Percentiles rank a stretch among this genome's conserved stretches.
Conservation (phyloP, 2,888 invertebrate species). For the Sialis fuliginosa region DNA sequence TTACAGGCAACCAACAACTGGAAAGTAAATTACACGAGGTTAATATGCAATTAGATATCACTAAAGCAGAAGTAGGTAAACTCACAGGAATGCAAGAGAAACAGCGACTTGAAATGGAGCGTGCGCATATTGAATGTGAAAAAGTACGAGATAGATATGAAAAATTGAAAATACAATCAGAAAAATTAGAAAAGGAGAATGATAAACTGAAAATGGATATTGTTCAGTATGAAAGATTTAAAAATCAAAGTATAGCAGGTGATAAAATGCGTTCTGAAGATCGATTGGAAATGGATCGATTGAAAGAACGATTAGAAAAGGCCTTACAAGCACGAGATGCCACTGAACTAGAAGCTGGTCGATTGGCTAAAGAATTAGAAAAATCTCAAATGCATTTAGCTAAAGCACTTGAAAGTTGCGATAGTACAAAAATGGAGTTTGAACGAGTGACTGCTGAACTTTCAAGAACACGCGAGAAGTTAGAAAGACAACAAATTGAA, state of each 20-base stretch:
- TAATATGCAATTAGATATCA: slow-evolving; percentile 62
- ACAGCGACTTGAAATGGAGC: slow-evolving; percentile 60
- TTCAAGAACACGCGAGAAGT: slow-evolving; percentile 61
- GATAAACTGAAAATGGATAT: slow-evolving; percentile 56
- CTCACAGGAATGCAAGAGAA: slow-evolving; percentile 58
- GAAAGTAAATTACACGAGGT: slow-evolving; percentile 64
- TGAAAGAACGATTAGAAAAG: slow-evolving; percentile 74
- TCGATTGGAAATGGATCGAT: slow-evolving; percentile 62
- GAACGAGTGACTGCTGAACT: slow-evolving; percentile 70
- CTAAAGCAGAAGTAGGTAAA: slow-evolving; percentile 62
- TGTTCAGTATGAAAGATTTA: slow-evolving; percentile 40
- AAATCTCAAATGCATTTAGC: slow-evolving; percentile 69
- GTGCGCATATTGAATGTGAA: slow-evolving; percentile 76
- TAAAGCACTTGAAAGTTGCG: slow-evolving; percentile 69
- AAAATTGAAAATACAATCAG: slow-evolving; percentile 55
- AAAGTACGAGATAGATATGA: slow-evolving; percentile 76
- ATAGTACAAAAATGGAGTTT: slow-evolving; percentile 67
- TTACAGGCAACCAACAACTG: slow-evolving; percentile 44
- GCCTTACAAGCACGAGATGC: slow-evolving; percentile 65
- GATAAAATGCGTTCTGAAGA: slow-evolving; percentile 49
- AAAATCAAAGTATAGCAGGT: slow-evolving; percentile 38
- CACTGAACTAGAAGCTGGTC: slow-evolving; percentile 70
- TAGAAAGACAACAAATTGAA: slow-evolving; percentile 53
- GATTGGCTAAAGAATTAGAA: slow-evolving; percentile 69
- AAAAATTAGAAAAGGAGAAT: slow-evolving; percentile 57